Evolutionary conservation across 1,140 invertebrate genomes (phyloP), one percentile per base, ranked within the genome.

Genomic region (Diorhabda carinulata): DNA sequence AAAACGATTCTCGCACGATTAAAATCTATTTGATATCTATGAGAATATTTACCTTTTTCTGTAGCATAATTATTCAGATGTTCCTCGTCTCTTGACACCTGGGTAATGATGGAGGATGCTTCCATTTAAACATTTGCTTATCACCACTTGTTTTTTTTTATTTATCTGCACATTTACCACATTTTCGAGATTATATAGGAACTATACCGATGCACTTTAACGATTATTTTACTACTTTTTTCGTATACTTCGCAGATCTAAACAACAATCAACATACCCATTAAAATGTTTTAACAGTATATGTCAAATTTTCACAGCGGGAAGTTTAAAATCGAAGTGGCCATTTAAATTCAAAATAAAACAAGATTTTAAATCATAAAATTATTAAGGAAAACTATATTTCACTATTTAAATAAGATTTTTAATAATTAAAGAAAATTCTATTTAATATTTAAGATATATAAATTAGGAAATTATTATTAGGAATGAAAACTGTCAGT

Each of bases 21-120:
- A 41, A 3, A 60, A 60, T n/a, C 41, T 60, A 25, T 25, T 60
- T 52, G 6, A 52, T 8, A 8, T 52, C 47, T 6, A 4, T 6
- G n/a, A 8, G n/a, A 52, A 52, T 84, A 83, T 89, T 88, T 89
- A 96, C 94, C 93, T 93, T 94, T 95, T 84, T 95, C 93, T 84
- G 90, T 88, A 82, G 90, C 87, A 87, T 92, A 92, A 87, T 89
- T 94, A 86, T 92, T 94, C 84, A 94, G 89, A 87, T 93, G 91
- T 87, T 96, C 94, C 88, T 96, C 94, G 91, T 97, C 94, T 86
- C 93, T 90, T 86, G 91, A 93, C 87, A 95, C 94, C 90, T 96
- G 94, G 85, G 94, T 95, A 85, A 96, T 96, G 89, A 97, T 96
- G 90, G 94, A 96, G 91, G 94, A 93, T 90, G 92, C 93, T 93